phyloP scores from a whole-genome alignment of 2,113 vertebrate species.

The Lophura nycthemera region DNA sequence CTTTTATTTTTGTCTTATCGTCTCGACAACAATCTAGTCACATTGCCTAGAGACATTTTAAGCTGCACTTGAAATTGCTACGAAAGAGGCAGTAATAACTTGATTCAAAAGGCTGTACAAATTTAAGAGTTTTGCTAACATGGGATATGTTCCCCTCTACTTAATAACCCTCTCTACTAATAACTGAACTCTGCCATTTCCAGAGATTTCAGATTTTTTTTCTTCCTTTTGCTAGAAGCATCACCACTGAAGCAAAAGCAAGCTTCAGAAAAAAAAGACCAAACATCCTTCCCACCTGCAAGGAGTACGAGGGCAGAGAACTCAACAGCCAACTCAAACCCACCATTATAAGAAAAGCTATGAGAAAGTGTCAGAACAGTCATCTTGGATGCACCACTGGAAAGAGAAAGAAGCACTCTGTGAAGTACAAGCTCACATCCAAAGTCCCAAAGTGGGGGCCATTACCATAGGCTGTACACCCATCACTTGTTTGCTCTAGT shows the following conservation, averaged over 20 bases:
- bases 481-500: neutral
- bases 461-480: neutral
- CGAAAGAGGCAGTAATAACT: neutral
- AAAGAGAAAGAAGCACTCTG: fast-evolving
- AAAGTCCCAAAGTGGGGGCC: neutral
- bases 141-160: neutral
- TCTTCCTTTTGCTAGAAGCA: neutral
- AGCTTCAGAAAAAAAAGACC: neutral
- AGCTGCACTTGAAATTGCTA: neutral
- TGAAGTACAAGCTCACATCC: neutral
- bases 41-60: fast-evolving
- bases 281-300: neutral
- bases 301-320: neutral
- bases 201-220: neutral
- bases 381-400: neutral
- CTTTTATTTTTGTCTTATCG: neutral
- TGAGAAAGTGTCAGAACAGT: neutral
- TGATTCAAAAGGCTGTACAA: neutral
- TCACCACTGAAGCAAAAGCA: neutral
- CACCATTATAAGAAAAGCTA: neutral
- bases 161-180: neutral
- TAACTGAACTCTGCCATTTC: neutral
- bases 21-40: neutral
- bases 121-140: neutral
- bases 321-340: neutral